phyloP scores from a whole-genome alignment of 2,888 invertebrate species.

The Cosmorhoe ocellata region DNA sequence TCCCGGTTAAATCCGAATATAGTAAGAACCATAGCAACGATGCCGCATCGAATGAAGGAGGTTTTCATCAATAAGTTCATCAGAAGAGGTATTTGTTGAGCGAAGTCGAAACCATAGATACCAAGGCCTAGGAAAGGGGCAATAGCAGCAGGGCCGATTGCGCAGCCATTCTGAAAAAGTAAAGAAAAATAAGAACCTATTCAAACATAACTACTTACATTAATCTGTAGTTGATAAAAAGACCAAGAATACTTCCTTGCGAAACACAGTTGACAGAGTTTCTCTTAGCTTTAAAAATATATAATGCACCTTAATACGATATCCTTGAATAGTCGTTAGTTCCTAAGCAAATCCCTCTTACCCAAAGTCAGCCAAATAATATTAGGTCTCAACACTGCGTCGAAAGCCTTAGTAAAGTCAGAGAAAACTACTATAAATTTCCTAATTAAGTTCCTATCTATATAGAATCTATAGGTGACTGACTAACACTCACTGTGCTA shows the following conservation, averaged over 20 bases:
- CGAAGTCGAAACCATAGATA: slow-evolving; percentile 87
- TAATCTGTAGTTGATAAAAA: no score
- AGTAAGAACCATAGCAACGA: slow-evolving; percentile 83
- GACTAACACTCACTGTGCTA: no score
- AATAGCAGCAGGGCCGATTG: slow-evolving; percentile 84
- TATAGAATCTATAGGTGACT: no score
- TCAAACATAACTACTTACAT: background rate
- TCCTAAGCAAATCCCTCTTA: no score
- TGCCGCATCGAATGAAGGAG: slow-evolving; percentile 85
- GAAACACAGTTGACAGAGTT: background rate
- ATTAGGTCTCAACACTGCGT: background rate
- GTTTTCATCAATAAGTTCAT: slow-evolving; percentile 85
- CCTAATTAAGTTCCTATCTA: no score
- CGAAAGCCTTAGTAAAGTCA: slow-evolving; percentile 2
- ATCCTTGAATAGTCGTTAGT: no score
- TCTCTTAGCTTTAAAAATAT: no score
- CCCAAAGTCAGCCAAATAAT: no score
- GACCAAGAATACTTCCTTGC: background rate
- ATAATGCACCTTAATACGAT: no score
- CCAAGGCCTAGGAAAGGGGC: slow-evolving; percentile 86
- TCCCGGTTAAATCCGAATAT: slow-evolving; percentile 84
- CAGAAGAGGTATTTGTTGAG: slow-evolving; percentile 81
- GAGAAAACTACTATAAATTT: background rate
- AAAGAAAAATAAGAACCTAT: no score
- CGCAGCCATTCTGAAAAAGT: slow-evolving; percentile 84